Conservation (phyloP, 2,888 invertebrate genomes). For the Sericinus montela region DNA sequence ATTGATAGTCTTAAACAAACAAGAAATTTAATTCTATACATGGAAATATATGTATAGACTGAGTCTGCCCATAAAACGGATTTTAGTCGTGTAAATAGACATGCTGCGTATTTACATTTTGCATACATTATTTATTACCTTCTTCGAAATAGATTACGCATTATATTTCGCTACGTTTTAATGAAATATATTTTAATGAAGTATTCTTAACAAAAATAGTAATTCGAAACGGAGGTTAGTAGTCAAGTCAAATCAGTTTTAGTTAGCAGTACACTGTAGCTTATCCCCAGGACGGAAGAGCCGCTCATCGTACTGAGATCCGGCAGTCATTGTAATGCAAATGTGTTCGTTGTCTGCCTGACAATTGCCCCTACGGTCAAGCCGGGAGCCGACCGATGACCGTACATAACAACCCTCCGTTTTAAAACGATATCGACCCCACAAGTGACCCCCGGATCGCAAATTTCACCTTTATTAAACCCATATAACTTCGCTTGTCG, state of each 20-base stretch:
- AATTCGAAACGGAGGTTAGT: no score
- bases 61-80: no score
- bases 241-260: constrained; percentile 13
- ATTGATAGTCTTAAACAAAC: constrained; percentile 15
- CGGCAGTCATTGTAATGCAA: constrained; percentile 74
- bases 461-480: constrained; percentile 42
- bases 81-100: no score
- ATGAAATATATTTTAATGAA: no score
- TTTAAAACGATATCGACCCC: constrained; percentile 63
- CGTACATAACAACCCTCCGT: constrained; percentile 72
- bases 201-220: no score
- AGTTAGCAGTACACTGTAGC: constrained; percentile 58
- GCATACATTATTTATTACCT: no score
- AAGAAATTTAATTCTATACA: constrained; percentile 21
- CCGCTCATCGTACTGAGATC: constrained; percentile 49
- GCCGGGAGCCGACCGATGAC: constrained; percentile 63
- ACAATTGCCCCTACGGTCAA: constrained; percentile 77
- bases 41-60: neutral
- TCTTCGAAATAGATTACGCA: no score
- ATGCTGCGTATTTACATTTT: no score
- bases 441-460: constrained; percentile 29
- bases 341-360: constrained; percentile 75
- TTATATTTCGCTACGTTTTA: no score
- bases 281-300: constrained; percentile 65
- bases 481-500: constrained; percentile 37